phyloP scores from a whole-genome alignment of 1,140 invertebrate genomes.

The Thaumetopoea pityocampa region DNA sequence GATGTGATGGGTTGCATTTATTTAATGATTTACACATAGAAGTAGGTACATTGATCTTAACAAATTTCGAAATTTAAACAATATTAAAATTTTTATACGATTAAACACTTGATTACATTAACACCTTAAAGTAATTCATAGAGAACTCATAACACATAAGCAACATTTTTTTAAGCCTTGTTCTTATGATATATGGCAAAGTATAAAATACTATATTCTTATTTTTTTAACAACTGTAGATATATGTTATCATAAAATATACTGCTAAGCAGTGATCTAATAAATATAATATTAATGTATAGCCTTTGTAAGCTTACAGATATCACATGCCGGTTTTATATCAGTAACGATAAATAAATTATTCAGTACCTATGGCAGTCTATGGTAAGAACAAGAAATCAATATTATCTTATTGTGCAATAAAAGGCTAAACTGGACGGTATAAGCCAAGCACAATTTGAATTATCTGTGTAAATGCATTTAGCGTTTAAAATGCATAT shows the following conservation, averaged over 20 bases:
- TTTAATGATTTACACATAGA: slow-evolving; percentile 27
- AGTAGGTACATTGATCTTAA: slow-evolving; percentile 2
- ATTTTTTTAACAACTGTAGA: slow-evolving; percentile 21
- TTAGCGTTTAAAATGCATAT: slow-evolving; percentile 47
- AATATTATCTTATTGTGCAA: slow-evolving; percentile 10
- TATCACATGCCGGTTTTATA: not conserved
- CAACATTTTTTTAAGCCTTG: slow-evolving; percentile 7
- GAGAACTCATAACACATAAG: slow-evolving; percentile 5
- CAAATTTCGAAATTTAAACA: slow-evolving; percentile 4
- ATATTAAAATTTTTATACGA: slow-evolving; percentile 1
- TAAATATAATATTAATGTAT: slow-evolving; percentile 14
- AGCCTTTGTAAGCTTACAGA: slow-evolving; percentile 2
- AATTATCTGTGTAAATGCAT: slow-evolving; percentile 42
- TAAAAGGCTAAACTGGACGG: slow-evolving; percentile 45
- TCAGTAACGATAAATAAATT: not conserved
- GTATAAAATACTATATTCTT: slow-evolving; percentile 16
- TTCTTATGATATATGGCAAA: slow-evolving; percentile 6
- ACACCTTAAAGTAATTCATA: slow-evolving; percentile 1
- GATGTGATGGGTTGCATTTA: slow-evolving; percentile 19
- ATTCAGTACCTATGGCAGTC: slow-evolving; percentile 1
- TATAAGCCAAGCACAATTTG: slow-evolving; percentile 41
- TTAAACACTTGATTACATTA: slow-evolving; percentile 6
- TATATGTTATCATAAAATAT: slow-evolving; percentile 26
- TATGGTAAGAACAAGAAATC: slow-evolving; percentile 9
- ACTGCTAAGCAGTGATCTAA: slow-evolving; percentile 28